Conservation (phyloP, 35 echinoderm and acorn worm genomes). For the Heliocidaris erythrogramma region DNA sequence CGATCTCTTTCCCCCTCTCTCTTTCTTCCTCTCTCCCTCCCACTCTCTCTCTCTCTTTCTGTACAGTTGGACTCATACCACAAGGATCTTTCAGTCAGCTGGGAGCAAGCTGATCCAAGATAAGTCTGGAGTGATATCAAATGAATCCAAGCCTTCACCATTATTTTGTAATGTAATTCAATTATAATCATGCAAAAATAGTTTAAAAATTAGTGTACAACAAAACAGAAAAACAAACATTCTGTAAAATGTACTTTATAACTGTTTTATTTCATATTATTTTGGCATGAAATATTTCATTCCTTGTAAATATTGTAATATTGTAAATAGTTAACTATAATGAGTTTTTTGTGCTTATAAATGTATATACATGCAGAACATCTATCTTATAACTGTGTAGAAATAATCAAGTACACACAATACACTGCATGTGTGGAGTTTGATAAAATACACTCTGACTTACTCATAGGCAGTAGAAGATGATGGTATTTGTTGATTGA, state of each 20-base stretch:
- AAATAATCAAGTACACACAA: too few species aligned
- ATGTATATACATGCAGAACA: too few species aligned
- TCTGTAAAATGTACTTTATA: background rate
- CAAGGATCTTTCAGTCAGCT: slow-evolving; percentile 58
- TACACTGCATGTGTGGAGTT: too few species aligned
- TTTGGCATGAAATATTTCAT: background rate
- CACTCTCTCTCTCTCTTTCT: slow-evolving; percentile 34
- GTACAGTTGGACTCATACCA: slow-evolving; percentile 78
- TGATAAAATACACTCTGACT: too few species aligned
- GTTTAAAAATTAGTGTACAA: background rate
- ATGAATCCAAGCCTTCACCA: background rate
- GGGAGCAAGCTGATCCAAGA: slow-evolving; percentile 59
- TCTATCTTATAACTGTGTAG: too few species aligned
- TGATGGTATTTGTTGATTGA: too few species aligned
- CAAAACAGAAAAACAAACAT: background rate
- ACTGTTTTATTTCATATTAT: background rate
- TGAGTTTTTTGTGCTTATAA: background rate
- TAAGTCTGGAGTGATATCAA: background rate
- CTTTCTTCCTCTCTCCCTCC: background rate
- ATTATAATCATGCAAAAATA: background rate
- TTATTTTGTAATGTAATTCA: background rate
- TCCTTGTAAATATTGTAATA: background rate
- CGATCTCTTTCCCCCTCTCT: background rate
- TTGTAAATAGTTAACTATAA: background rate
- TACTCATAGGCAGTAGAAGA: too few species aligned